These are phyloP conservation scores for Tokudaia muenninki DNA, from an alignment of 2,797 vertebrate genomes.

Conservation along the genomic window DNA sequence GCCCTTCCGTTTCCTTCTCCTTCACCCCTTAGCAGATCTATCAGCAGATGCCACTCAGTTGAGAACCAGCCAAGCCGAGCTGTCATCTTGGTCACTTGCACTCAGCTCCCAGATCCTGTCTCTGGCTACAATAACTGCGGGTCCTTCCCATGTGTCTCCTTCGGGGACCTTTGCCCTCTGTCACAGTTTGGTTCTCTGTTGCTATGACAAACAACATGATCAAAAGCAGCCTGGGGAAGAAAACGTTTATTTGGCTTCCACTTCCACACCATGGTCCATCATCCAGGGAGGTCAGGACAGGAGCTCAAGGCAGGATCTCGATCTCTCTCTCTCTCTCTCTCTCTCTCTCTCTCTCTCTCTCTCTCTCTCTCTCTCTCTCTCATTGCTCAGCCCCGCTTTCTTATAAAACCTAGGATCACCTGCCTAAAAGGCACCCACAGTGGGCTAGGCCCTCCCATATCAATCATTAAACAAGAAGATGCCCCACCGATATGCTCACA, in stretches of 20 bases:
- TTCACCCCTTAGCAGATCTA: not conserved
- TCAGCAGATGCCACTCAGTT: constrained; percentile 31
- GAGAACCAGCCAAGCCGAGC: not conserved
- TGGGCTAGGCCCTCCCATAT: not conserved
- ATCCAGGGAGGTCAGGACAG: not conserved
- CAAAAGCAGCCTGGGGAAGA: not conserved
- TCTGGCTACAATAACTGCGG: not conserved
- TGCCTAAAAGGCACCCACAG: not conserved
- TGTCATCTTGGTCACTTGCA: not conserved
- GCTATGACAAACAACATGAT: not conserved
- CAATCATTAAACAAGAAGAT: not conserved
- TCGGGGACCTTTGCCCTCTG: not conserved
- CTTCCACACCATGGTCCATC: not conserved
- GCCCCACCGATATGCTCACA: not conserved
- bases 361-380: not conserved
- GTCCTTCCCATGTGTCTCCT: not conserved
- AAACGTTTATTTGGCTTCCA: not conserved
- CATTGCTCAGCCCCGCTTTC: not conserved
- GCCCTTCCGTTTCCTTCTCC: constrained; percentile 2
- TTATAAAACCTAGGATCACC: not conserved
- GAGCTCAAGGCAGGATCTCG: not conserved
- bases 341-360: not conserved
- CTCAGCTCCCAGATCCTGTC: not conserved
- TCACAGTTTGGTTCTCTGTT: not conserved
- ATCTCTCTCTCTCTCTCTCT: not conserved